Percentiles rank a stretch among this genome's conserved stretches.
These are phyloP conservation scores for Petrolisthes manimaculis DNA, from an alignment of 2,888 invertebrate genomes.

Conservation along the genomic window DNA sequence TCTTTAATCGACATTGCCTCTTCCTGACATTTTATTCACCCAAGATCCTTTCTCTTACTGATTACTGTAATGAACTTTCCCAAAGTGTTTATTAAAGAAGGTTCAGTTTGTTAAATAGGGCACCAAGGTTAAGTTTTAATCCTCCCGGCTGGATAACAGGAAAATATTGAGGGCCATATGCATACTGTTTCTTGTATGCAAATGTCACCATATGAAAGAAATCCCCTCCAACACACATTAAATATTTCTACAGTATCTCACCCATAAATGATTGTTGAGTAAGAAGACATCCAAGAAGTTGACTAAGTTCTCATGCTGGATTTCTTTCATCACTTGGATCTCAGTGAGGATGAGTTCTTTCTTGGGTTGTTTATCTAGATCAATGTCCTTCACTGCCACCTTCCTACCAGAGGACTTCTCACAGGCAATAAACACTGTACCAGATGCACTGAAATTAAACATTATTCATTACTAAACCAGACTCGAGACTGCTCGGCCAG, in stretches of 20 bases:
- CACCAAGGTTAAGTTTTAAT: too few relatives aligned
- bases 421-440: conserved; percentile 90
- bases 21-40: too few relatives aligned
- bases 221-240: too few relatives aligned
- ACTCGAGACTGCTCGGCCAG: too few relatives aligned
- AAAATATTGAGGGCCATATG: background rate
- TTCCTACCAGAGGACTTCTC: conserved; percentile 78
- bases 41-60: too few relatives aligned
- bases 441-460: conserved; percentile 78
- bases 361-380: conserved; percentile 92
- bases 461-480: too few relatives aligned
- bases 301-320: conserved; percentile 93
- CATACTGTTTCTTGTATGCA: background rate
- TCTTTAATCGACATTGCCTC: too few relatives aligned
- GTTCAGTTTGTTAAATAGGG: too few relatives aligned
- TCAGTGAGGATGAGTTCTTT: conserved; percentile 96
- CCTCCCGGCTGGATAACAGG: background rate
- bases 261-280: conserved; percentile 94
- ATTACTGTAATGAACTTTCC: too few relatives aligned
- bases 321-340: conserved; percentile 90
- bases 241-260: conserved; percentile 66
- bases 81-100: too few relatives aligned
- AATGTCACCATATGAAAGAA: too few relatives aligned
- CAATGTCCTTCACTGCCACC: conserved; percentile 97
- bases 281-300: conserved; percentile 95